A percentile compares a stretch with the other conserved stretches of the same genome.
These are phyloP conservation scores for Tuberolachnus salignus DNA, from an alignment of 2,888 invertebrate genomes.

Conservation along the genomic window DNA sequence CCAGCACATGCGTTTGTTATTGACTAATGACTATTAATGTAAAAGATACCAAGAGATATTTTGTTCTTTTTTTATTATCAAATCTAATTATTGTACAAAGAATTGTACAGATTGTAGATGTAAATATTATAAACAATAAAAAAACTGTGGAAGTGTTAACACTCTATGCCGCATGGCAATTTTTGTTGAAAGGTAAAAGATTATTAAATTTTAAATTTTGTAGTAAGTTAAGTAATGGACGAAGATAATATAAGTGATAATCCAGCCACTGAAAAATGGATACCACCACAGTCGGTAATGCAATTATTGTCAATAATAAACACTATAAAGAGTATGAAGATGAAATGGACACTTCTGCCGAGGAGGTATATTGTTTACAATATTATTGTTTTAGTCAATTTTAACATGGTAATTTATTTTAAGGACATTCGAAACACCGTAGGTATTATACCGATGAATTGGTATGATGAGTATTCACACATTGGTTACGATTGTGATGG, in stretches of 20 bases:
- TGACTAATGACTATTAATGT: too few species aligned
- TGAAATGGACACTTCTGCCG: slow-evolving; percentile 87
- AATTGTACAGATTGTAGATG: too few species aligned
- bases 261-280: background rate
- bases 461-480: slow-evolving; percentile 96
- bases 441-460: slow-evolving; percentile 94
- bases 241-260: too few species aligned
- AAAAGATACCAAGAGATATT: too few species aligned
- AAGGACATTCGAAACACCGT: slow-evolving; percentile 87
- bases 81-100: too few species aligned
- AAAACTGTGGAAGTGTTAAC: too few species aligned
- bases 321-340: slow-evolving; percentile 69
- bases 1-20: too few species aligned
- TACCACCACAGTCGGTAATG: background rate
- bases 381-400: background rate
- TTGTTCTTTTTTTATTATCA: too few species aligned
- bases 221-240: background rate
- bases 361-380: slow-evolving; percentile 68
- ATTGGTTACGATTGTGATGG: slow-evolving; percentile 95
- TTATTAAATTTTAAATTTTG: background rate
- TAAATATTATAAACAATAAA: too few species aligned
- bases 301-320: slow-evolving; percentile 46
- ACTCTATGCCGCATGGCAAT: too few species aligned
- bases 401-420: slow-evolving; percentile 1
- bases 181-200: too few species aligned